Base-by-base conservation (phyloP, 2,888 invertebrate genomes). In the Agriopis leucophaearia region DNA sequence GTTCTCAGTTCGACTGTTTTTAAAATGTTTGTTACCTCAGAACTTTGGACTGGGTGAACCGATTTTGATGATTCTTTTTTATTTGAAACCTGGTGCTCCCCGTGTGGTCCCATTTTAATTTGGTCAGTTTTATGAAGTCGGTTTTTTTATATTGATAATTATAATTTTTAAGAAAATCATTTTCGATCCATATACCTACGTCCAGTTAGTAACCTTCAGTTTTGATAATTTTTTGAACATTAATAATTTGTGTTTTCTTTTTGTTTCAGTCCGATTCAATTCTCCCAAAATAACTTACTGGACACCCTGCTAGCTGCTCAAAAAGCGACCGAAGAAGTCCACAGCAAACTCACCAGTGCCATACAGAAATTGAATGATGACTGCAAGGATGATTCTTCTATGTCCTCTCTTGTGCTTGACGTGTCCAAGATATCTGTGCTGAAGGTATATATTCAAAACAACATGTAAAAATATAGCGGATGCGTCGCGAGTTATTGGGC, bases 401-500 rank as follows among this genome's bases (percentile, higher is more conserved):
- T 90, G 63, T 87, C 88, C 1, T 93, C 91, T 0, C 75, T 91
- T 7, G 84, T 81, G 1, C 80, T 94, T 71, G 93, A 94, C 67
- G 91, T 94, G 2, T 94, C 94, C 2, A 94, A 92, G 75, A 94
- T 94, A 80, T 91, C 94, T 13, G 67, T 90, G 60, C 64, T 89
- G 45, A 93, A 93, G 89, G 94, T 91, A 71, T 10, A 64, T 59
- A 3, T 50, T 16, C 0, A 38, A 27, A 50, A 9, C 3, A 18
- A 27, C 12, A 7, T 9, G 18, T 4, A 18, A 18, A 16, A 6
- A 9, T 27, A 27, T 3, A 27, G 1, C 27, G 3, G 27, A 5
- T 27, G 27, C 27, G 3, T 5, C 27, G 27, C 27, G n/a, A n/a
- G n/a, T n/a, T n/a, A n/a, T n/a, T n/a, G n/a, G n/a, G n/a, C n/a